Evolutionary conservation across 2,113 vertebrate genomes (phyloP).

Genomic region (Anarrhichthys ocellatus): DNA sequence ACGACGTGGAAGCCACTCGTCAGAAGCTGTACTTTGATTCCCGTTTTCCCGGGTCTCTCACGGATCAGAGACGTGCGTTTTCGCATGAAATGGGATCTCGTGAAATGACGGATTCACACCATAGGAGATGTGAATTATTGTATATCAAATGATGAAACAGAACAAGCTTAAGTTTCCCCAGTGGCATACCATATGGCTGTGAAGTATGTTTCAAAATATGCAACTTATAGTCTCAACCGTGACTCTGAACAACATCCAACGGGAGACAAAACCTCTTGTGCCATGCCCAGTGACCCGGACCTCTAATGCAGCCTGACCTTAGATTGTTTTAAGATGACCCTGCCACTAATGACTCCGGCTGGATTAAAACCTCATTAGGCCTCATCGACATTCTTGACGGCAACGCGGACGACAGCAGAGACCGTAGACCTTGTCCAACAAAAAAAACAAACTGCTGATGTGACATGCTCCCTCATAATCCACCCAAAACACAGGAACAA

Average conservation of each 20-base stretch:
- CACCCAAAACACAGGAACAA: constrained; percentile 73
- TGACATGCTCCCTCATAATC: constrained; percentile 82
- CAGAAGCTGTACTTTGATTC: constrained; percentile 30
- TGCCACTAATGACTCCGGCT: constrained; percentile 65
- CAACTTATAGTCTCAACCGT: not conserved
- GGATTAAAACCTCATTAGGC: constrained; percentile 83
- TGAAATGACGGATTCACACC: not conserved
- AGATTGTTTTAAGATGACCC: constrained; percentile 81
- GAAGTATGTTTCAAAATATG: not conserved
- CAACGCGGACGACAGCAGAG: constrained; percentile 82
- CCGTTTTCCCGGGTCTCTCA: constrained; percentile 6
- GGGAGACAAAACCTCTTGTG: constrained; percentile 11
- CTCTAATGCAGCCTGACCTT: constrained; percentile 65
- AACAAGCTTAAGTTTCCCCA: not conserved
- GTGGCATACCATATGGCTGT: not conserved
- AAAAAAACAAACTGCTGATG: constrained; percentile 76
- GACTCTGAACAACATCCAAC: not conserved
- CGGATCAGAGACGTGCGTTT: constrained; percentile 1
- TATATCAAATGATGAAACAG: not conserved
- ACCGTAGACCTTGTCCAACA: constrained; percentile 78
- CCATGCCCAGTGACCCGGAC: constrained; percentile 63
- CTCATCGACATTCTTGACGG: constrained; percentile 77
- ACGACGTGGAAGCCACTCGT: constrained; percentile 35
- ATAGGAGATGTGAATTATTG: not conserved
- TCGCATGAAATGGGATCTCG: not conserved